Base-by-base conservation (phyloP, 2,113 vertebrate genomes). In the Struthidea cinerea region DNA sequence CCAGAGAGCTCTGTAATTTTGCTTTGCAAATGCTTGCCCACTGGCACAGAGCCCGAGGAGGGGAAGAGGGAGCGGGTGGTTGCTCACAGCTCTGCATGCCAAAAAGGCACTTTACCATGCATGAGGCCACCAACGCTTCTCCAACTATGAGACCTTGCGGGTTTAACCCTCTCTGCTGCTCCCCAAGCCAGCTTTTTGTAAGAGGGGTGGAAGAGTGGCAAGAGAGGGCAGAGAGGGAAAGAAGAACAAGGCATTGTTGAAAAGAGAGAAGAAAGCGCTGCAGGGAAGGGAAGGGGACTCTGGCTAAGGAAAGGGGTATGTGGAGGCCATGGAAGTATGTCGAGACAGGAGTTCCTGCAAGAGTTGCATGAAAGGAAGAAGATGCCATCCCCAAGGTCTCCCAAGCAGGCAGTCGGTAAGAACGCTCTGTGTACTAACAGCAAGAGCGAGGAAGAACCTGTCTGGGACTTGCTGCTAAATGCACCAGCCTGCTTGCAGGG, bases 1-100 rank as follows among this genome's bases (percentile, higher is more conserved):
- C 92, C 94, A 60, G 85, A 94, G 90, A 87, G 83, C 90, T 94
- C 92, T 95, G 92, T 95, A 97, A 97, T 96, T 96, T 96, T 86
- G 63, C 92, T 94, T 87, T 84, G 76, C 90, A 96, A 90, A 96
- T 84, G 83, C 93, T 90, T 86, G 79, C 93, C 96, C 18, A 2
- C 57, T 96, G 96, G 94, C 93, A 4, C 49, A 56, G 46, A 90
- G 94, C 92, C 90, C 33, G 83, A 93, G 85, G 89, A 95, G 70
- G 71, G 84, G 71, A 91, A 87, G 46, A 35, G 77, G 73, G 80
- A 96, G 89, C 89, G 56, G 57, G 52, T 81, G 56, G 79, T 52
- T 75, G 85, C 55, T 94, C 49, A 56, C 56, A 88, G 85, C 69
- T 93, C 89, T 76, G 93, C 84, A 93, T 94, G 94, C 94, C 94